Base-by-base conservation (phyloP, 2,113 vertebrate species). In the Oceanites oceanicus region DNA sequence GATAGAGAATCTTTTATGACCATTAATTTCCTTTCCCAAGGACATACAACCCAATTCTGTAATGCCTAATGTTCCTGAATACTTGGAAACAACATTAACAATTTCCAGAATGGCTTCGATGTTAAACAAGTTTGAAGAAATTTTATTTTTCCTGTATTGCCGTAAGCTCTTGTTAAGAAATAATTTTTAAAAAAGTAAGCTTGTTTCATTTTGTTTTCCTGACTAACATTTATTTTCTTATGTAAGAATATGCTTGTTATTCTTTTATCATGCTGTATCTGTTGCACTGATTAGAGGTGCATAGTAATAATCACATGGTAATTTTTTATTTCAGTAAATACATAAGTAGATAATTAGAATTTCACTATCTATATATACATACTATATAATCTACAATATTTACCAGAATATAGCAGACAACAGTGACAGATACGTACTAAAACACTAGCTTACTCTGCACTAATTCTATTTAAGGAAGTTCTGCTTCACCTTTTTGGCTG, bases 1-100 rank as follows among this genome's bases (percentile, higher is more conserved):
- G 83, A 95, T 68, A 89, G 86, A 91, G 61, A 84, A 86, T 85
- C 65, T 92, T 96, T 81, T 91, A 81, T 92, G 80, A 75, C 88
- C 82, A 85, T 93, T 95, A 84, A 92, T 97, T 96, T 94, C 44
- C 73, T 84, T 94, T 65, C 73, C 91, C 88, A 91, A 87, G 83
- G 92, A 94, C 61, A 78, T 84, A 65, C 29, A 96, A 72, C 45
- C 19, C 44, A 89, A 44, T 92, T 95, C 68, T 94, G n/a, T 72
- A 92, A 71, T 78, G 61, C 34, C 21, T 89, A 72, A 67, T 92
- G 12, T 75, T 92, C 32, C 82, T 87, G 83, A 91, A 75, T 93
- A 56, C 18, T 53, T 85, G 40, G 40, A 94, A 96, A 91, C 18
- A 32, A 85, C 7, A 84, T 81, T 86, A 94, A 86, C 34, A 77